Conservation (phyloP, 2,113 vertebrate species). For the Pterocles gutturalis region DNA sequence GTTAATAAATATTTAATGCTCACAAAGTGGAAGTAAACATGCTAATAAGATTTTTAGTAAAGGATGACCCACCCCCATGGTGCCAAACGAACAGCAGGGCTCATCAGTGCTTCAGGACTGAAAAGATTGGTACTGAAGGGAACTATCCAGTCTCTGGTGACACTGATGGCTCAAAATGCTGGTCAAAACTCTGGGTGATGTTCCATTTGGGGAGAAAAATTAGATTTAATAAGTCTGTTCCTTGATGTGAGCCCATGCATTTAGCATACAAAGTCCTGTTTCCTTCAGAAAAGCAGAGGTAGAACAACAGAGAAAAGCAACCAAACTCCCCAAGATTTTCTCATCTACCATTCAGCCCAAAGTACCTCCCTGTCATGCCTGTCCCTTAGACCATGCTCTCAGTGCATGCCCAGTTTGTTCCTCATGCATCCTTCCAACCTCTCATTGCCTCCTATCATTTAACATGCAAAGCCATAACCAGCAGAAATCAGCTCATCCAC, state of each 20-base stretch:
- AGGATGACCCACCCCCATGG: neutral
- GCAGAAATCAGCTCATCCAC: neutral
- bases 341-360: neutral
- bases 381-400: neutral
- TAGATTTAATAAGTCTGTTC: neutral
- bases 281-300: neutral
- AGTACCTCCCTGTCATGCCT: neutral
- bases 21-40: neutral
- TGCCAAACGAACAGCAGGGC: neutral
- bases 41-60: neutral
- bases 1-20: neutral
- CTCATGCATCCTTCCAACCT: neutral
- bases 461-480: neutral
- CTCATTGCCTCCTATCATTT: neutral
- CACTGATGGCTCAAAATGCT: neutral
- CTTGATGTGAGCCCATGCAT: neutral
- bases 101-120: neutral
- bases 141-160: neutral
- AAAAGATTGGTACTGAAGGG: neutral
- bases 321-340: neutral
- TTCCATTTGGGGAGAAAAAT: neutral
- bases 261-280: neutral
- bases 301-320: neutral
- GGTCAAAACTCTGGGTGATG: neutral
- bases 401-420: neutral